Conservation (phyloP, 2,113 vertebrate species). For the Sitta europaea region DNA sequence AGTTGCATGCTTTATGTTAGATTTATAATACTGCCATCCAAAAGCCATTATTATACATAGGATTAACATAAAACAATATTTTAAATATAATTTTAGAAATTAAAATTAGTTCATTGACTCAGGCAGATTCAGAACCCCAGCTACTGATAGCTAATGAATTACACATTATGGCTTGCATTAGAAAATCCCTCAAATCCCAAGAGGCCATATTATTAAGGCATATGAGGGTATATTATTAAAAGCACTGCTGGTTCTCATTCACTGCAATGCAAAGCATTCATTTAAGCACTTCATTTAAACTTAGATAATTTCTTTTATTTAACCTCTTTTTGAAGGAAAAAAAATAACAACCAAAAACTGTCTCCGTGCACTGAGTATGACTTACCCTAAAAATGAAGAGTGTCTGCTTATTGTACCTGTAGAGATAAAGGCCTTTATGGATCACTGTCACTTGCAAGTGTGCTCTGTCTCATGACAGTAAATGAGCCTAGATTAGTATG, state of each 20-base stretch:
- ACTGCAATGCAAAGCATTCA: neutral
- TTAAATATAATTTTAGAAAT: neutral
- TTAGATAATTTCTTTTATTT: neutral
- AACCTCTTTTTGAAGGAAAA: neutral
- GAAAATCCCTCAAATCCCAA: neutral
- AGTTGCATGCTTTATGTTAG: neutral
- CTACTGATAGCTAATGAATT: neutral
- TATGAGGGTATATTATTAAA: neutral
- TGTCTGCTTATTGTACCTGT: neutral
- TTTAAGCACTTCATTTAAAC: neutral
- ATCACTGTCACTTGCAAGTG: neutral
- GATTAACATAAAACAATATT: neutral
- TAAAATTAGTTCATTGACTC: neutral
- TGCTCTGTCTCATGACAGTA: neutral
- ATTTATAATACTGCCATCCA: neutral
- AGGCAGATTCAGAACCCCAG: neutral
- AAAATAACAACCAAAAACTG: neutral
- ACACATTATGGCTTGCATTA: neutral
- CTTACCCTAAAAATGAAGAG: neutral
- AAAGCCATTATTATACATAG: neutral
- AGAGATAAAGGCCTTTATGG: neutral
- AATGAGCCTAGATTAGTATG: neutral
- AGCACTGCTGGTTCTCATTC: neutral
- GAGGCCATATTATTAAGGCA: neutral
- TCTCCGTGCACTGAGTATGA: neutral